phyloP scores from a whole-genome alignment of 2,797 vertebrate species.

The Gila robusta region DNA sequence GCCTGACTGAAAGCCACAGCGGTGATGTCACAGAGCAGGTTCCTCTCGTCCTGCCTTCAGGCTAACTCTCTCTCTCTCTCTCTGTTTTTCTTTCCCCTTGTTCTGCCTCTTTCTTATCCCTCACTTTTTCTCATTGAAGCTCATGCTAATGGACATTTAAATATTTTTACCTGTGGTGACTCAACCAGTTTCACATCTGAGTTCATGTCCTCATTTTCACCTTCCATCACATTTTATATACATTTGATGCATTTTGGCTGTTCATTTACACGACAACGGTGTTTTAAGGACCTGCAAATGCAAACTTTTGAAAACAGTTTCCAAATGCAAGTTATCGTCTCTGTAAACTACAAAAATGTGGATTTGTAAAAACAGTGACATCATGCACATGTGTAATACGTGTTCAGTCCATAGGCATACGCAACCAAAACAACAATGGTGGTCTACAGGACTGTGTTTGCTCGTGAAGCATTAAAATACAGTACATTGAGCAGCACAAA shows the following conservation, averaged over 20 bases:
- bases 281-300: background rate
- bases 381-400: background rate
- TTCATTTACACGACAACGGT: background rate
- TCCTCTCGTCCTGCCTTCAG: conserved; percentile 45
- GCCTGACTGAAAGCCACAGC: conserved; percentile 69
- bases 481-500: no score
- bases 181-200: conserved; percentile 13
- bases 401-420: background rate
- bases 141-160: conserved; percentile 5
- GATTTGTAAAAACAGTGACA: background rate
- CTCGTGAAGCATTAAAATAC: no score
- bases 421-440: background rate
- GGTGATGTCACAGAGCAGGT: conserved; percentile 71
- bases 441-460: background rate
- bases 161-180: conserved; percentile 26
- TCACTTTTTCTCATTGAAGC: background rate
- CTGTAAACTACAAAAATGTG: no score
- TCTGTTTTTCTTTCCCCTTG: background rate
- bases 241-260: background rate
- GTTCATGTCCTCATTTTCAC: background rate
- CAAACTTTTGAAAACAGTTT: background rate
- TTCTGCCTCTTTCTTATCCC: background rate
- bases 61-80: conserved; percentile 7
- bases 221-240: background rate
- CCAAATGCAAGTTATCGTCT: background rate